Base-by-base conservation (phyloP, 92 coral and sea anemone species). In the Plumapathes pennacea region DNA sequence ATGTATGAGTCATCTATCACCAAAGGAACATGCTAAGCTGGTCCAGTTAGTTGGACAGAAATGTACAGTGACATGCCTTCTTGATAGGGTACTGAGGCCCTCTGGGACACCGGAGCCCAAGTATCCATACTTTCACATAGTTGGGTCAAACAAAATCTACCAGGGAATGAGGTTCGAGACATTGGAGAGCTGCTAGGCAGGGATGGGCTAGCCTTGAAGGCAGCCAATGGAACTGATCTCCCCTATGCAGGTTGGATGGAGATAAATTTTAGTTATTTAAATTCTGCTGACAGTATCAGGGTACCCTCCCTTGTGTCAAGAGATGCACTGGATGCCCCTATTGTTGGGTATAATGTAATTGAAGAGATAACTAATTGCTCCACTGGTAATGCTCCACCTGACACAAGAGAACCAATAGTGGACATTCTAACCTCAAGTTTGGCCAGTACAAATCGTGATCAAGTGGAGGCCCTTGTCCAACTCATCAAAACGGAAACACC, bases 101-200 rank as follows among this genome's bases (percentile, higher is more conserved):
- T 77, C 18, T 70, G 90, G 67, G 81, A 58, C 33, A 77, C 76
- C 3, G 83, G 89, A 23, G 89, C 85, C 15, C 89, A 82, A 48
- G 84, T 76, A 32, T 83, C 84, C 4, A 64, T 83, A 21, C 44
- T 76, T 10, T 65, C 74, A 6, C 38, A 21, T 10, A 53, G 52
- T 8, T 77, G 81, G 90, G 57, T 71, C 11, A 9, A 20, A 32
- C 19, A 32, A 13, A 46, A 64, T 33, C 26, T 71, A 33, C 72
- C 76, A 10, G 65, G 45, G 12, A 20, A 46, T 50, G 46, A 32
- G 7, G 12, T 76, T 34, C 74, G 71, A 20, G 58, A 53, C 10
- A 49, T 84, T 3, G 58, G 69, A 18, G 68, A 60, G 28, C 50
- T 77, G 46, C 39, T 72, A 17, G 78, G 90, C 4, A 30, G 56